Evolutionary conservation across 2,888 invertebrate genomes (phyloP), one percentile per base, ranked within the genome.

Genomic region (Folsomia manolachei): DNA sequence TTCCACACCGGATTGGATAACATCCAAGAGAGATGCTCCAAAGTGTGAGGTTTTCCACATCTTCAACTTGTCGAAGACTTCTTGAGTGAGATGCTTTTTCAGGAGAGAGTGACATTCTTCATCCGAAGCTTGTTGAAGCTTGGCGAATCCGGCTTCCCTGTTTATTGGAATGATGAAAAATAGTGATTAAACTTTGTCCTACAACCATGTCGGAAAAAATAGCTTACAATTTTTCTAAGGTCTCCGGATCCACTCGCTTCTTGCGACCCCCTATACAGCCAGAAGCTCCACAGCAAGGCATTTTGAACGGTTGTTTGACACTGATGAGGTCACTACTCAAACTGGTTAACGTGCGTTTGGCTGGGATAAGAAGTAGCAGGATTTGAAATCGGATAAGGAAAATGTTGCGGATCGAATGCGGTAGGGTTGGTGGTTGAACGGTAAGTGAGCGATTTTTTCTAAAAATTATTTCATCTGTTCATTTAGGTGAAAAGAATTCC

Each of bases 1-100:
- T 87, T 95, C 95, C 83, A 95, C 87, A 84, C 95, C 97, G 82
- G 97, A 97, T 86, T 95, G 96, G 85, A 97, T 93, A 83, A 93
- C 92, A 86, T 97, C 96, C 84, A 95, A 88, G 77, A 97, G 90
- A 75, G 93, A 92, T 75, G 96, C 95, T 82, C 94, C 95, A 84
- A 97, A 90, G n/a, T n/a, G n/a, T 18, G 78, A 71, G 77, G 96
- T 96, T 87, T 95, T 95, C 89, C 92, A 91, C 86, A 89, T 91
- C 89, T 97, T 97, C 79, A 95, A 89, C 83, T 89, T 89, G 83
- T 97, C 95, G 85, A 96, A 94, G 75, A 95, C 87, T 83, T 94
- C 94, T 87, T 90, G 91, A 84, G 94, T 92, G 82, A 96, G 89
- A 88, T 93, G 92, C 86, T 97, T 97, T 89, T 97, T 97, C 88